A percentile compares a stretch with the other conserved stretches of the same genome.
These are phyloP conservation scores for Schizopygopsis pylzovi DNA, from an alignment of 2,797 vertebrate species.

Conservation along the genomic window DNA sequence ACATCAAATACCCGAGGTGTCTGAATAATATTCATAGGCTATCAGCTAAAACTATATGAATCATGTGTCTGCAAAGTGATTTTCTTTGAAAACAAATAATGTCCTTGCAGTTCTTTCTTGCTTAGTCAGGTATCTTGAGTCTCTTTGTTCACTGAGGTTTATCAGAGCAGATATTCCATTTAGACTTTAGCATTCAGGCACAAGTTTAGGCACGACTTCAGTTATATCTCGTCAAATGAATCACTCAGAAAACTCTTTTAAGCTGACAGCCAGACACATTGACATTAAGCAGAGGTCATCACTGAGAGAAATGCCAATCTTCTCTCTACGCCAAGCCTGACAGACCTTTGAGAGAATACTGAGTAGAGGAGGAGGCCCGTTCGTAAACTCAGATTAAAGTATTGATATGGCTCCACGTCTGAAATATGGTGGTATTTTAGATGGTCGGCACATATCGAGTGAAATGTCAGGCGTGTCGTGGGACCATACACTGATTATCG, in stretches of 20 bases:
- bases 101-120: background rate
- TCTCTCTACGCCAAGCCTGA: background rate
- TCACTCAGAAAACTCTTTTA: slow-evolving; percentile 21
- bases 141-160: background rate
- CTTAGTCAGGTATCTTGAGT: slow-evolving; percentile 3
- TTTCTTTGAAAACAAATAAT: slow-evolving; percentile 3
- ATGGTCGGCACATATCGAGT: background rate
- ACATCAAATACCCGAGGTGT: background rate
- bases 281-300: slow-evolving; percentile 32
- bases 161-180: background rate
- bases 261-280: slow-evolving; percentile 17
- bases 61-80: background rate
- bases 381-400: slow-evolving; percentile 15
- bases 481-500: background rate
- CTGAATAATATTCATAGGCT: background rate
- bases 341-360: background rate
- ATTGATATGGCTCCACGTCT: slow-evolving; percentile 20
- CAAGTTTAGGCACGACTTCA: background rate
- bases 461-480: background rate
- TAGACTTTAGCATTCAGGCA: slow-evolving; percentile 1
- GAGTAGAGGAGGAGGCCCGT: background rate
- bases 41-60: background rate
- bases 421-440: slow-evolving; percentile 1
- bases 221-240: slow-evolving; percentile 9
- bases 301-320: slow-evolving; percentile 27